Base-by-base conservation (phyloP, 1,140 invertebrate species). In the Hermatobates lingyangjiaoensis region DNA sequence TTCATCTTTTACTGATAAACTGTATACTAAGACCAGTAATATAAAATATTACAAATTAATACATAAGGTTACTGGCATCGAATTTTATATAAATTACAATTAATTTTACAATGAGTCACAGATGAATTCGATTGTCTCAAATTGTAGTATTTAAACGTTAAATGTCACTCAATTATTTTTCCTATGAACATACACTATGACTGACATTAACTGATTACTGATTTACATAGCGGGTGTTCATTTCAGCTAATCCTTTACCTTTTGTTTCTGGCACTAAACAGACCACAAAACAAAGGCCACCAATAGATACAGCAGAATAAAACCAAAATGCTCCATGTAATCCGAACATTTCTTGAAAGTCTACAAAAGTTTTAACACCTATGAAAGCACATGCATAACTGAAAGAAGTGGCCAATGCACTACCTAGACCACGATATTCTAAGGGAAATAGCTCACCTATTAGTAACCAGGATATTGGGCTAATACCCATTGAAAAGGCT, bases 251-350 rank as follows among this genome's bases (percentile, higher is more conserved):
- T 58, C 81, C 81, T 45, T 79, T 76, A 0, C 87, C 87, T 64
- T 87, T 89, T 1, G 89, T 93, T 65, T 94, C 90, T 0, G 88
- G 89, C 2, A 94, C 83, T 60, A 83, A 84, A 51, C 83, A 75
- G 1, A 83, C 79, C 5, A 91, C 77, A 63, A 92, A 86, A 50
- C 88, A 74, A 1, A 90, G 69, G 23, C 87, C 87, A 53, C 83
- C 72, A 1, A 88, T 74, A 0, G 86, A 81, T 55, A 92, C 75
- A 1, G 76, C 83, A 1, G 87, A 79, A 62, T 91, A 94, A 54
- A 90, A 70, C 83, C 87, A 91, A 63, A 91, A 94, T 0, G 85
- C 76, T 7, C 83, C 85, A 60, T 84, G 76, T 12, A 87, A 62
- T 1, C 85, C 85, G 30, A 91, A 70, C 10, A 74, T 63, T 61